Conservation (phyloP, 2,888 invertebrate genomes). For the Deroplatys truncata region DNA sequence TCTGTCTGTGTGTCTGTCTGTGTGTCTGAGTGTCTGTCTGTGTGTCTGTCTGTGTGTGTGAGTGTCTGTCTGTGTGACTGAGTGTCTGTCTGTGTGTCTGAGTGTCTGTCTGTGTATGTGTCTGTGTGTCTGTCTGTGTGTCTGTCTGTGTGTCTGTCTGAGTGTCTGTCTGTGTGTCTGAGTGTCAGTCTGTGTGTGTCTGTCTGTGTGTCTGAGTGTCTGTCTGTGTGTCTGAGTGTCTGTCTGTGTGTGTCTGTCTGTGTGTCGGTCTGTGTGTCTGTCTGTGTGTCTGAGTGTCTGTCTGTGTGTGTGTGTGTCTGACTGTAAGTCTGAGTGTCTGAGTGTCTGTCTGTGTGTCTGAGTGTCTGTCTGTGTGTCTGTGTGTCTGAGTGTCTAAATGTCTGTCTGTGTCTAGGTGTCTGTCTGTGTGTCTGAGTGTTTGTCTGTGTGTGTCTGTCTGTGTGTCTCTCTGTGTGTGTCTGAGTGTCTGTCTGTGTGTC, state of each 20-base stretch:
- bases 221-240: too few relatives aligned
- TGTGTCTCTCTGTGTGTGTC: not conserved
- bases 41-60: not conserved
- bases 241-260: too few relatives aligned
- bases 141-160: not conserved
- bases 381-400: not conserved
- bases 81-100: slow-evolving; percentile 3
- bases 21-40: not conserved
- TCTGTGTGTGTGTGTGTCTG: not conserved
- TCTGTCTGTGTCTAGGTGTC: too few relatives aligned
- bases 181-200: not conserved
- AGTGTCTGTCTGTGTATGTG: not conserved
- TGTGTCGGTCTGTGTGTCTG: too few relatives aligned
- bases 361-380: not conserved
- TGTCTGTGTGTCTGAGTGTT: too few relatives aligned
- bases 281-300: not conserved
- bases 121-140: not conserved
- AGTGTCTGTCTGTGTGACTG: not conserved
- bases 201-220: not conserved
- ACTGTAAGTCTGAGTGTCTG: too few relatives aligned
- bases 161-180: not conserved
- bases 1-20: not conserved
- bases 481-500: not conserved
- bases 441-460: too few relatives aligned
- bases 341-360: not conserved